These are phyloP conservation scores for Acleris cristana DNA, from an alignment of 2,888 invertebrate species.

Conservation along the genomic window DNA sequence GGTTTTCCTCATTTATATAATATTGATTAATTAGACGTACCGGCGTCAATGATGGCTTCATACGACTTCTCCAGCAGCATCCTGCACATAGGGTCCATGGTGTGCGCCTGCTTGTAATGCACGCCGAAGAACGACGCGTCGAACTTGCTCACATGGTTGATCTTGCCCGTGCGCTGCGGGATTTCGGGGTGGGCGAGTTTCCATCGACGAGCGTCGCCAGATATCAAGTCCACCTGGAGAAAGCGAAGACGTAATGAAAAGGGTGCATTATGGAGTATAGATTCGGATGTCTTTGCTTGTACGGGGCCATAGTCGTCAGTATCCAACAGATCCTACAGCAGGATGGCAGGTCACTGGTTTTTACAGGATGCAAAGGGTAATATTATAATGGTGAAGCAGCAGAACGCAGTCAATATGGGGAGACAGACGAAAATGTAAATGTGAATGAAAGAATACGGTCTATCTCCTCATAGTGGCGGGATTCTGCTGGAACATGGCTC, in stretches of 20 bases:
- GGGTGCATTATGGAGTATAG: not conserved
- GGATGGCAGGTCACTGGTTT: too few species aligned
- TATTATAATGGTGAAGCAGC: too few species aligned
- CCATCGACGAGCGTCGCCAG: slow-evolving; percentile 91
- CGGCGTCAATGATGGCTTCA: slow-evolving; percentile 91
- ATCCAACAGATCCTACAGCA: too few species aligned
- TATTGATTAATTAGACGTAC: slow-evolving; percentile 58
- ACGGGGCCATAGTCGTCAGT: too few species aligned
- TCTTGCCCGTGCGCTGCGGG: slow-evolving; percentile 89
- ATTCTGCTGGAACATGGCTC: too few species aligned
- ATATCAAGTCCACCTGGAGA: slow-evolving; percentile 90
- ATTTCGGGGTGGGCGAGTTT: slow-evolving; percentile 88
- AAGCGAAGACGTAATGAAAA: slow-evolving; percentile 39
- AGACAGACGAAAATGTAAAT: too few species aligned
- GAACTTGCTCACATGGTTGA: slow-evolving; percentile 88
- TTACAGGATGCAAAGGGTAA: too few species aligned
- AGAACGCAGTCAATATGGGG: too few species aligned
- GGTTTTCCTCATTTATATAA: too few species aligned
- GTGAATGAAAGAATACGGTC: too few species aligned
- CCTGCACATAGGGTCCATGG: slow-evolving; percentile 91
- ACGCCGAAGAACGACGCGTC: slow-evolving; percentile 91
- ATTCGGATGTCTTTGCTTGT: slow-evolving; percentile 8
- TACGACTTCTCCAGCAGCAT: slow-evolving; percentile 90
- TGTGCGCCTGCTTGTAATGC: slow-evolving; percentile 89
- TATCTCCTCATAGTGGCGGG: too few species aligned